phyloP scores from a whole-genome alignment of 2,888 invertebrate genomes.

The Campaea margaritaria region DNA sequence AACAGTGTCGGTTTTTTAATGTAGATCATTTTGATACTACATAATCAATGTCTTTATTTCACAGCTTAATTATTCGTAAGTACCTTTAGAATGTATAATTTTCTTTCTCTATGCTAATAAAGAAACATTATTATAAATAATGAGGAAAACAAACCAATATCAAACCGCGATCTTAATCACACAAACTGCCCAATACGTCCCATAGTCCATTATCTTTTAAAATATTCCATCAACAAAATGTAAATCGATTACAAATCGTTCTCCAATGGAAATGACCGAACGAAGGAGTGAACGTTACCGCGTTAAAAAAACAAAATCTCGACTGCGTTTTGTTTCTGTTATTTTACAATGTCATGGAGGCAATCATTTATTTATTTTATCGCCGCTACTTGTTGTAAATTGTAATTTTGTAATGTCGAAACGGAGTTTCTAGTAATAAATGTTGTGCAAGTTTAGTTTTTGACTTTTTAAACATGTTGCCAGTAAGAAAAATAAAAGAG shows the following conservation, averaged over 20 bases:
- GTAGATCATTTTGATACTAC: too few relatives aligned
- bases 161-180: background rate
- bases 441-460: conserved; percentile 13
- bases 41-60: too few relatives aligned
- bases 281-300: conserved; percentile 33
- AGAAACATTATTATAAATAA: too few relatives aligned
- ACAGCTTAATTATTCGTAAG: too few relatives aligned
- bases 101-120: too few relatives aligned
- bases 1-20: too few relatives aligned
- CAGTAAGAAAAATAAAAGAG: background rate
- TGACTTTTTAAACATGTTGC: too few relatives aligned
- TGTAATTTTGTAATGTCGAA: conserved; percentile 20
- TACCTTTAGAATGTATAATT: too few relatives aligned
- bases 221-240: conserved; percentile 20
- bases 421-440: conserved; percentile 24
- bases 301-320: conserved; percentile 30
- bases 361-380: conserved; percentile 30
- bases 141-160: too few relatives aligned
- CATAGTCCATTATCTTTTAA: background rate
- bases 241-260: conserved; percentile 57
- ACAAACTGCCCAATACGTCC: conserved; percentile 3
- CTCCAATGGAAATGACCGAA: conserved; percentile 49
- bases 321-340: conserved; percentile 30
- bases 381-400: conserved; percentile 29
- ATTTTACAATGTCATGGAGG: conserved; percentile 15